Conservation (phyloP, 2,797 vertebrate genomes). For the Percopsis omiscomaycus region DNA sequence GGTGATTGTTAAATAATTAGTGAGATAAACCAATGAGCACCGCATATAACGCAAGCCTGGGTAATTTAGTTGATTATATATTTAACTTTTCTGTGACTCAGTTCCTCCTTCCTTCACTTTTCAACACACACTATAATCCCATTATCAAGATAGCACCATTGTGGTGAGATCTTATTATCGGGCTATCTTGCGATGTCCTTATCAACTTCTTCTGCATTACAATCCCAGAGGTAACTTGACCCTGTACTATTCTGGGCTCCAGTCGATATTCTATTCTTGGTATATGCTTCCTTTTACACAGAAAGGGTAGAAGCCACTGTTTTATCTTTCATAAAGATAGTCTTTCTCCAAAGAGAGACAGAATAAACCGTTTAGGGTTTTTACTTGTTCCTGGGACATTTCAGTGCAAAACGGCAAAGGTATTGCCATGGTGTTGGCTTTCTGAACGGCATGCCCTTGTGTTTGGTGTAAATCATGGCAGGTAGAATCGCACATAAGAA, state of each 20-base stretch:
- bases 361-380: conserved; percentile 14
- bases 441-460: not conserved
- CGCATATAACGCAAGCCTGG: not conserved
- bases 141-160: not conserved
- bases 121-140: too few species aligned
- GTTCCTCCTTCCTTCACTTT: too few species aligned
- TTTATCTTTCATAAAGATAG: conserved; percentile 39
- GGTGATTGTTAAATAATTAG: not conserved
- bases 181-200: conserved; percentile 29
- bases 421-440: conserved; percentile 5
- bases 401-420: conserved; percentile 10
- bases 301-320: conserved; percentile 26
- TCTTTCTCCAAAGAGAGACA: conserved; percentile 28
- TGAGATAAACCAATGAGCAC: not conserved
- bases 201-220: conserved; percentile 36
- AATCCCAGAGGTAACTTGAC: conserved; percentile 8
- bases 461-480: not conserved
- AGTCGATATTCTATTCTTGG: conserved; percentile 43
- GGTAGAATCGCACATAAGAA: conserved; percentile 13
- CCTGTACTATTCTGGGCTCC: conserved; percentile 23
- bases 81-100: too few species aligned
- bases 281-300: conserved; percentile 26
- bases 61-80: not conserved
- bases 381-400: conserved; percentile 56
- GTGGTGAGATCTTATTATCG: conserved; percentile 16